Evolutionary conservation across 1,140 invertebrate genomes (phyloP).

Genomic region (Rhyacophila brunnea): DNA sequence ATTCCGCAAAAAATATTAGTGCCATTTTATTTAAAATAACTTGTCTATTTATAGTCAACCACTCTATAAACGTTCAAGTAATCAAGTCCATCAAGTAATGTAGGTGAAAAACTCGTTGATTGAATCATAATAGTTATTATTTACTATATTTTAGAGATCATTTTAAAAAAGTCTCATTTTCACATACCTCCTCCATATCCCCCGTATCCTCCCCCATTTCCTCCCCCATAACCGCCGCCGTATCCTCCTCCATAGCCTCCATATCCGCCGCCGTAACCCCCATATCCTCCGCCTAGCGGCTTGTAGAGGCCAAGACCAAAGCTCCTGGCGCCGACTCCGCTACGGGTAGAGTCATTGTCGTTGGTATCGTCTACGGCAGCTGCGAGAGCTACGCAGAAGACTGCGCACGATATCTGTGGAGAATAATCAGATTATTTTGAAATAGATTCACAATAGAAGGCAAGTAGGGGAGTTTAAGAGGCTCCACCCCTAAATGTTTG

Average conservation of each 20-base stretch:
- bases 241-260: slow-evolving; percentile 20
- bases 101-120: not conserved
- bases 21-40: not conserved
- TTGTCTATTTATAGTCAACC: not conserved
- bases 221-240: slow-evolving; percentile 18
- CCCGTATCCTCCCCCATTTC: slow-evolving; percentile 24
- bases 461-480: too few species aligned
- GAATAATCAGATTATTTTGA: too few species aligned
- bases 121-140: not conserved
- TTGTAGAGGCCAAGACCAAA: slow-evolving; percentile 19
- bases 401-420: slow-evolving; percentile 17
- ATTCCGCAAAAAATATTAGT: too few species aligned
- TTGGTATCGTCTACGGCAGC: slow-evolving; percentile 20
- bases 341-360: slow-evolving; percentile 2
- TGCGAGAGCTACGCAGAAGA: slow-evolving; percentile 14
- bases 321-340: slow-evolving; percentile 11
- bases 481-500: too few species aligned
- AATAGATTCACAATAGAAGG: too few species aligned
- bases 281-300: slow-evolving; percentile 9
- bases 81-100: not conserved
- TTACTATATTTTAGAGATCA: not conserved
- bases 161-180: not conserved
- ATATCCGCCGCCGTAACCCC: not conserved
- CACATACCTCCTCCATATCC: slow-evolving; percentile 12
- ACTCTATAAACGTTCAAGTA: not conserved